phyloP scores from a whole-genome alignment of 2,797 vertebrate species.

The Tinamus major region DNA sequence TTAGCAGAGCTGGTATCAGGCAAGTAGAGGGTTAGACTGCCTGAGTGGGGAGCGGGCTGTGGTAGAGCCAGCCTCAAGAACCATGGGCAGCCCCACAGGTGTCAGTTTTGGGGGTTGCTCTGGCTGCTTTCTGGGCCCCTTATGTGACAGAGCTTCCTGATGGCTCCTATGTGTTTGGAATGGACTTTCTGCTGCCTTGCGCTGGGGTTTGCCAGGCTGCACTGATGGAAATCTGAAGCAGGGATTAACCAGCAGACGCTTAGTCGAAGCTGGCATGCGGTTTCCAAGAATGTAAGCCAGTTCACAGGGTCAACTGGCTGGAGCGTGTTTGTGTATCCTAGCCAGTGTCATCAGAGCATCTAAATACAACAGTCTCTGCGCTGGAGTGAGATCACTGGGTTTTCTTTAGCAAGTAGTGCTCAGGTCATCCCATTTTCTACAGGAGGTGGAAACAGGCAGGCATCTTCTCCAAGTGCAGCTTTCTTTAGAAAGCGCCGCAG shows the following conservation, averaged over 20 bases:
- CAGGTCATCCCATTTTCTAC: rapidly evolving
- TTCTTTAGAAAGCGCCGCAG: not conserved
- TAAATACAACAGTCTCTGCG: not conserved
- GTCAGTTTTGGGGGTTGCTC: not conserved
- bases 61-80: not conserved
- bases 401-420: not conserved
- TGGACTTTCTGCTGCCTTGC: not conserved
- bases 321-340: not conserved
- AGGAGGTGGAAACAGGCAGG: rapidly evolving
- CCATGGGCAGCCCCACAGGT: not conserved
- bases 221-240: not conserved
- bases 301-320: not conserved
- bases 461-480: not conserved
- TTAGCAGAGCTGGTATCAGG: not conserved
- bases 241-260: not conserved
- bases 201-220: not conserved
- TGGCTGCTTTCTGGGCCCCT: not conserved
- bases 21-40: not conserved
- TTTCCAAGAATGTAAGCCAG: not conserved
- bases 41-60: not conserved
- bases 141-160: not conserved
- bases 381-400: not conserved
- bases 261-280: not conserved
- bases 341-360: not conserved
- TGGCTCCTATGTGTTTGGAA: not conserved